Evolutionary conservation across 2,888 invertebrate species (phyloP).

Genomic region (Deilephila elpenor): DNA sequence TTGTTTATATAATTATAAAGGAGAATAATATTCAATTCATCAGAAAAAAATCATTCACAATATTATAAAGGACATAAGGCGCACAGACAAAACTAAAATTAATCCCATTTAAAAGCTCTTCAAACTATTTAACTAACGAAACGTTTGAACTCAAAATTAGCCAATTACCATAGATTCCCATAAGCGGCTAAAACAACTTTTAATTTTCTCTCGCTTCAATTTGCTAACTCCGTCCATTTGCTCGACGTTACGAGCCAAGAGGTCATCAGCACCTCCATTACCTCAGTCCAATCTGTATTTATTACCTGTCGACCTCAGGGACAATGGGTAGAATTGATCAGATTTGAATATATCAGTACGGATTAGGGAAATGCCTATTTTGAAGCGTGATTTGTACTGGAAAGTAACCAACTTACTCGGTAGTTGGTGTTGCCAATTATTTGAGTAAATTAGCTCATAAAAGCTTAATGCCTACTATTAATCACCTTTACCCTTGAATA

Average conservation of each 20-base stretch:
- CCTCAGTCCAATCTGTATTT: slow-evolving; percentile 7
- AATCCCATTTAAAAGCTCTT: no score
- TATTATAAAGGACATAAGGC: no score
- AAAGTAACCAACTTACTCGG: not conserved
- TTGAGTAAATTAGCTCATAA: not conserved
- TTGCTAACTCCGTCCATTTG: slow-evolving; percentile 12
- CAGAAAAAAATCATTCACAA: no score
- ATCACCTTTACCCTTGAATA: not conserved
- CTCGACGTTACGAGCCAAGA: not conserved
- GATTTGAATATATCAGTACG: slow-evolving; percentile 14
- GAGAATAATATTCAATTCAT: no score
- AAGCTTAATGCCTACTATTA: not conserved
- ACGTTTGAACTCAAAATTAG: not conserved
- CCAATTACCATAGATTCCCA: not conserved
- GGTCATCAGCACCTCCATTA: not conserved
- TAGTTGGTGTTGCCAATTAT: not conserved
- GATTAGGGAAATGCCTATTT: slow-evolving; percentile 3
- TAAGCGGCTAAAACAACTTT: not conserved
- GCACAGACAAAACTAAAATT: no score
- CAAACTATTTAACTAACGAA: no score
- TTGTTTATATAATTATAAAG: no score
- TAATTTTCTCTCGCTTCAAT: slow-evolving; percentile 1
- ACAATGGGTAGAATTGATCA: not conserved
- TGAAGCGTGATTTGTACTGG: not conserved
- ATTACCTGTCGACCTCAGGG: not conserved